Base-by-base conservation (phyloP, 2,797 vertebrate species). In the Diplodus sargus region DNA sequence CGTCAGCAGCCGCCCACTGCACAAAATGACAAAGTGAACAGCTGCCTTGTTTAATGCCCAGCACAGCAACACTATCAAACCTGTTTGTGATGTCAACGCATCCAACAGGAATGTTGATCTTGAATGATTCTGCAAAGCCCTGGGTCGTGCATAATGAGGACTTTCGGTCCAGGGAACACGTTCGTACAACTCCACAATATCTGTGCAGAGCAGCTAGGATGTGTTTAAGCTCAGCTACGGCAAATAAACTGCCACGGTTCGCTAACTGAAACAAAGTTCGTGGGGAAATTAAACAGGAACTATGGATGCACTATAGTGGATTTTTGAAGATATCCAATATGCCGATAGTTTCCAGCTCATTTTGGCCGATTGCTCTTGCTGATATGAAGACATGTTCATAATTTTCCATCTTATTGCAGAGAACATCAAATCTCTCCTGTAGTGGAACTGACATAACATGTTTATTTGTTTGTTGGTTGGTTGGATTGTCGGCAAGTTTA, bases 1-100 rank as follows among this genome's bases (percentile, higher is more conserved):
- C 42, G 58, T 49, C 52, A 75, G 58, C 76, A 74, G 53, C 48
- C 58, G 47, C 23, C 71, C 59, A 22, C 71, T 68, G 58, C 42
- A 61, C 74, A 43, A 75, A 12, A 64, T 12, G 2, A 56, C 28
- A 59, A 18, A 14, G 14, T 23, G 64, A 42, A 42, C 76, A 73
- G 48, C 56, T 56, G 52, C 47, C 39, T 39, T 39, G 3, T 39
- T 39, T 39, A 39, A 75, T 20, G 75, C 58, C 39, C 39, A 39
- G 62, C 0, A 63, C 43, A 57, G n/a, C 56, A 23, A 51, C 47
- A 20, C 45, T 3, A 57, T 51, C 60, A 34, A 34, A 56, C 62
- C 7, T 28, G 2, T 18, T 15, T 52, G 14, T 48, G 42, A 25
- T 54, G n/a, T 17, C 18, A 23, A 22, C 16, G 2, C 5, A 11